These are phyloP conservation scores for Epicauta chinensis DNA, from an alignment of 1,140 invertebrate species.

Conservation along the genomic window DNA sequence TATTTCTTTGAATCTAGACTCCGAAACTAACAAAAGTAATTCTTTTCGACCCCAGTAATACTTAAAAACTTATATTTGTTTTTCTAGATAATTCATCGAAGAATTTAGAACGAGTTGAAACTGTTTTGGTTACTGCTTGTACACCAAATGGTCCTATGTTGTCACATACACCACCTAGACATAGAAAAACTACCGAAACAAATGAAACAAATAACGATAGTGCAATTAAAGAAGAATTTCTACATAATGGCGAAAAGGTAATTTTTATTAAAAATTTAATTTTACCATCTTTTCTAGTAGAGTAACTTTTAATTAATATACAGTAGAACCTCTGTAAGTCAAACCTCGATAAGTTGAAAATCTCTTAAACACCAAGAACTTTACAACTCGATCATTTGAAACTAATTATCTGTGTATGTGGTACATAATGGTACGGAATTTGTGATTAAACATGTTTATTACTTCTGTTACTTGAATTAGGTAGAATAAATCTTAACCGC, in stretches of 20 bases:
- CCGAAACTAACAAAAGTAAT: slow-evolving; percentile 11
- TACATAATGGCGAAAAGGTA: slow-evolving; percentile 36
- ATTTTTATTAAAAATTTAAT: background rate
- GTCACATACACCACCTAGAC: slow-evolving; percentile 35
- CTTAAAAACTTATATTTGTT: background rate
- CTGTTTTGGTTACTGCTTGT: slow-evolving; percentile 39
- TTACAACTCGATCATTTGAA: too few relatives aligned
- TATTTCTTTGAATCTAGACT: too few relatives aligned
- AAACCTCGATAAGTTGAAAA: too few relatives aligned
- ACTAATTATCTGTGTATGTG: too few relatives aligned
- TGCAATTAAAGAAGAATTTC: slow-evolving; percentile 31
- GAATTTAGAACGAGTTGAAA: slow-evolving; percentile 32
- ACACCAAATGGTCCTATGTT: slow-evolving; percentile 40
- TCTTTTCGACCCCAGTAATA: background rate
- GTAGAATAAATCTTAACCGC: too few relatives aligned
- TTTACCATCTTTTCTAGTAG: too few relatives aligned
- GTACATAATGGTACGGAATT: too few relatives aligned
- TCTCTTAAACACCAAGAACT: too few relatives aligned
- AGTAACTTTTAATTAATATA: too few relatives aligned
- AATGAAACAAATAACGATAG: slow-evolving; percentile 19
- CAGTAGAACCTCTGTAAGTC: too few relatives aligned
- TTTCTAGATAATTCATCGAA: slow-evolving; percentile 27
- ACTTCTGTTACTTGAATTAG: too few relatives aligned
- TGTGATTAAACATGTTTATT: too few relatives aligned
- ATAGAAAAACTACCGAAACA: slow-evolving; percentile 28